A percentile compares a stretch with the other conserved stretches of the same genome.
Evolutionary conservation across 2,888 invertebrate genomes (phyloP).

Genomic region (Orchesellides sinensis): DNA sequence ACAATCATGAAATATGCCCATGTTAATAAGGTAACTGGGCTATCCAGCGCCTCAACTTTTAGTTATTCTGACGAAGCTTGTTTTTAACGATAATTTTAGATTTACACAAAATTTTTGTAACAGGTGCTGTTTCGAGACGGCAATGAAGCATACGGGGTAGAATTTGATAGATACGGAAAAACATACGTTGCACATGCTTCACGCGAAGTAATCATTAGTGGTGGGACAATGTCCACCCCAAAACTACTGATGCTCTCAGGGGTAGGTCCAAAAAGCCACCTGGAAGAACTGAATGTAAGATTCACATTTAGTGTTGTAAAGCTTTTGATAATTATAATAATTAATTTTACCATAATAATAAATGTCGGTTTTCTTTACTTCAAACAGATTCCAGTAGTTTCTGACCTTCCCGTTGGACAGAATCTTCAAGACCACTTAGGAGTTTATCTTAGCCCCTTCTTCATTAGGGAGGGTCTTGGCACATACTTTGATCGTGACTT

Average conservation of each 20-base stretch:
- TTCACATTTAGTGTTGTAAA: background rate
- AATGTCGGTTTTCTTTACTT: background rate
- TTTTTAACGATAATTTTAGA: background rate
- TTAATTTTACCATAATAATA: background rate
- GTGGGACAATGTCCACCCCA: constrained; percentile 55
- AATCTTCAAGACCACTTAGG: constrained; percentile 42
- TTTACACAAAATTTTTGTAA: background rate
- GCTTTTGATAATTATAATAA: no score
- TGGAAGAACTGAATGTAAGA: constrained; percentile 15
- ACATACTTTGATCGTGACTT: constrained; percentile 63
- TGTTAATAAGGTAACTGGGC: constrained; percentile 22
- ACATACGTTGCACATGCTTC: constrained; percentile 35
- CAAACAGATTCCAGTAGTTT: constrained; percentile 28
- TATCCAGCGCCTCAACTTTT: background rate
- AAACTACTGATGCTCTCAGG: constrained; percentile 51
- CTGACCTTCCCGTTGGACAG: constrained; percentile 43
- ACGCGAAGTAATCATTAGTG: constrained; percentile 59
- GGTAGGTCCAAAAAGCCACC: constrained; percentile 38
- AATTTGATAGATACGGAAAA: constrained; percentile 49
- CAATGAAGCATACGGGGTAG: constrained; percentile 32
- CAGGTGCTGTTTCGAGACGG: constrained; percentile 10
- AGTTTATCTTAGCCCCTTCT: constrained; percentile 63
- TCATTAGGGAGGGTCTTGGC: constrained; percentile 28
- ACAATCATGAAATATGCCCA: constrained; percentile 31
- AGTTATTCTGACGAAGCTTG: background rate